Evolutionary conservation across 2,797 vertebrate species (phyloP), one percentile per base, ranked within the genome.

Genomic region (Heteromormyrus szaboi): DNA sequence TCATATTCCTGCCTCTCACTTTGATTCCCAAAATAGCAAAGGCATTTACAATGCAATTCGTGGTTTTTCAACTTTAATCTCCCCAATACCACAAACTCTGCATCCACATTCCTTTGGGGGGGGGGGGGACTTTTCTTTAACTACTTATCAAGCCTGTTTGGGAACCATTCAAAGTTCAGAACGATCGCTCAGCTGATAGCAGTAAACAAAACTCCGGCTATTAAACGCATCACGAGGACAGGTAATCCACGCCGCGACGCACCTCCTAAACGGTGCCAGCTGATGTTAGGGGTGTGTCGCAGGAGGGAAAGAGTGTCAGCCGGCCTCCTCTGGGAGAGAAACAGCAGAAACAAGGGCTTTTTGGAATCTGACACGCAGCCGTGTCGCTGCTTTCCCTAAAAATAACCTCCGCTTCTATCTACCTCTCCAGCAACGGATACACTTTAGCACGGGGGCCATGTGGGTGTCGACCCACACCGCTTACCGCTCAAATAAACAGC

Each of bases 1-100:
- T 72, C 4, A 72, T 72, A 44, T 46, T 81, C 29, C 41, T 81
- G 37, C 17, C 41, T 81, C 76, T 81, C 37, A 46, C 76, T 46
- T 46, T 81, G 76, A 81, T 81, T 44, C 76, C 41, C 76, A 44
- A 81, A 81, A 44, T 81, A 81, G 76, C 76, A 4, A 8, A 44
- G 76, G 76, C 76, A 81, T 81, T 81, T 46, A 81, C 76, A 81
- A 81, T 81, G 76, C 19, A 81, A 81, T 81, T 46, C 46, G 76
- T 81, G 76, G 76, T 46, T 46, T 81, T 81, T 46, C 6, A 19
- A 46, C 76, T 81, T 81, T 81, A 81, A 81, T 44, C 37, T 19
- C 33, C 19, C 76, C 76, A 44, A n/a, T 46, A 81, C 41, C 76
- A 44, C 76, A 46, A 46, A 81, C 41, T n/a, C 76, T 46, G 72